A percentile compares a stretch with the other conserved stretches of the same genome.
Evolutionary conservation across 53 echinoderm and acorn worm species (phyloP).

Genomic region (Henricia sp.): DNA sequence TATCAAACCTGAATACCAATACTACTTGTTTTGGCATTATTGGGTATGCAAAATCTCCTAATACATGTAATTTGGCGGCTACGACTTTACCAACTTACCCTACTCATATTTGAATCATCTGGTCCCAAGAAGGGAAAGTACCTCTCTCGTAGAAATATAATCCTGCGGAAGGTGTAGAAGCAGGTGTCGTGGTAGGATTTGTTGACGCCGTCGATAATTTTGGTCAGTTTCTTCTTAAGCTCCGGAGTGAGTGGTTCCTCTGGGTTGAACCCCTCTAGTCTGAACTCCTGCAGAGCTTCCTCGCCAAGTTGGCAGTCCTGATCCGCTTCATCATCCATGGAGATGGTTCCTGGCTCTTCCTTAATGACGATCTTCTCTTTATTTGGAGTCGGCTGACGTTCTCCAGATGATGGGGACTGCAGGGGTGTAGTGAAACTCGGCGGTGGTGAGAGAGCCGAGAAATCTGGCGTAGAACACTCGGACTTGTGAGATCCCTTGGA

Average conservation of each 20-base stretch:
- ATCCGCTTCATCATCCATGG: slow-evolving; percentile 34
- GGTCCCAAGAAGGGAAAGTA: slow-evolving; percentile 88
- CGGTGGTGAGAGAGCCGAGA: slow-evolving; percentile 81
- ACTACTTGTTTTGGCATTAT: too few species aligned
- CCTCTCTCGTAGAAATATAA: slow-evolving; percentile 80
- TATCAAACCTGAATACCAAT: too few species aligned
- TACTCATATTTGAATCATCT: slow-evolving; percentile 71
- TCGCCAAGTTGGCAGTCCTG: background rate
- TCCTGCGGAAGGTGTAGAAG: slow-evolving; percentile 93
- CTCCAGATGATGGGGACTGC: slow-evolving; percentile 62
- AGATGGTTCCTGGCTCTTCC: slow-evolving; percentile 65
- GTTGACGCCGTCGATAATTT: slow-evolving; percentile 86
- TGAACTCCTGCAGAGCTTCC: slow-evolving; percentile 37
- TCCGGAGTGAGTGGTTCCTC: slow-evolving; percentile 92
- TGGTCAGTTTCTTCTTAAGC: slow-evolving; percentile 76
- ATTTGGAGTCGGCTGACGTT: too few species aligned
- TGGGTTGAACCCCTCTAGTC: slow-evolving; percentile 79
- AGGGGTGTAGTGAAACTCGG: slow-evolving; percentile 58
- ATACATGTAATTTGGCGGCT: background rate
- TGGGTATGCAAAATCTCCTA: too few species aligned
- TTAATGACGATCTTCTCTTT: slow-evolving; percentile 65
- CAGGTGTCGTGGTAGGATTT: slow-evolving; percentile 99
- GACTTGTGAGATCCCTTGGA: slow-evolving; percentile 72
- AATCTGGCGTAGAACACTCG: slow-evolving; percentile 70
- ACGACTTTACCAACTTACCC: slow-evolving; percentile 68